Base-by-base conservation (phyloP, 2,113 vertebrate species). In the Laterallus jamaicensis region DNA sequence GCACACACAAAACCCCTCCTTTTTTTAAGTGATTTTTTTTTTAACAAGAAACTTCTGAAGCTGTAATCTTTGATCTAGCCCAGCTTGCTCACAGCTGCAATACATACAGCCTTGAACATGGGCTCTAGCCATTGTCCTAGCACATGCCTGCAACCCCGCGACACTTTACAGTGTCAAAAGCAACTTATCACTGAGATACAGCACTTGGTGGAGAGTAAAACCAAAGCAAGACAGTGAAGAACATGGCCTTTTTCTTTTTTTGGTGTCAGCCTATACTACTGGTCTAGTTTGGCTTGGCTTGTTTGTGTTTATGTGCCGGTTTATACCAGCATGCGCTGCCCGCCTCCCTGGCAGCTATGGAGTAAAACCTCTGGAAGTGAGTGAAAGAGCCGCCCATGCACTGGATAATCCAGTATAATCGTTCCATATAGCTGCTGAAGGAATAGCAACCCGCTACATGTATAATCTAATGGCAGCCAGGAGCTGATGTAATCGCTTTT, bases 51-150 rank as follows among this genome's bases (percentile, higher is more conserved):
- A 80, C 62, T 80, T 84, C 50, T 50, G 85, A 77, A 78, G 29
- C 70, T 66, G 26, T 35, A 26, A 58, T n/a, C 52, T 77, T 95
- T 95, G 96, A 94, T 97, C 39, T 56, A 94, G 49, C 44, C 76
- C 90, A 92, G 70, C n/a, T 86, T 90, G 50, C 63, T 44, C 29
- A 50, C 88, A 88, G 87, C 94, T 96, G 95, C 60, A 82, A 76
- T 86, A 82, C 79, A 90, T 94, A 92, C 71, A 91, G 62, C 94
- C 93, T 92, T 96, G 95, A 82, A 77, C 63, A 79, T 96, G 28
- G 76, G 56, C 67, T 82, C 83, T 80, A 86, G 94, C 84, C 83
- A 77, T 87, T 97, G 88, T 96, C 82, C 94, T 70, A 70, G 82
- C 68, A 86, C 67, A 86, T 74, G 91, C 88, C 59, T 93, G 74